Base-by-base conservation (phyloP, 2,113 vertebrate genomes). In the Scatophagus argus region DNA sequence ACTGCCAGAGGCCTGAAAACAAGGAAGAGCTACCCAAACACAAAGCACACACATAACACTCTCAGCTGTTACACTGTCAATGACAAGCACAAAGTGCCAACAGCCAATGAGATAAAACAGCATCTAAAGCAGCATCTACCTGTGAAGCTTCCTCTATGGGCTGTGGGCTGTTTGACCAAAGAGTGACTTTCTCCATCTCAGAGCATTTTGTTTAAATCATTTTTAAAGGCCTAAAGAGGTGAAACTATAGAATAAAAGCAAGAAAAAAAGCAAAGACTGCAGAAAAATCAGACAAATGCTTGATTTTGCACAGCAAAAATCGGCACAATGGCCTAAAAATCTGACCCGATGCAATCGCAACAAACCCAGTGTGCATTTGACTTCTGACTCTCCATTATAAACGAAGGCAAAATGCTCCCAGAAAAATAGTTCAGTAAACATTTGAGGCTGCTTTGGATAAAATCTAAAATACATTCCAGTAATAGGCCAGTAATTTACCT, bases 1-100 rank as follows among this genome's bases (percentile, higher is more conserved):
- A 61, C 29, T 62, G 31, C 71, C 65, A 32, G 29, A 81, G 64
- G 61, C 44, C 84, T 83, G 51, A 49, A 64, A 74, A 79, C 60
- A 39, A 69, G 36, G 56, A 51, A 38, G 39, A 43, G 34, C 64
- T 47, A 68, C 59, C 44, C 36, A 36, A 71, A 58, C 47, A 70
- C 32, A 54, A 79, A 71, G 51, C 56, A 52, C 29, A 34, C 31
- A 34, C 8, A 8, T 63, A 56, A 70, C 55, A 85, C 62, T 64
- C 70, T 34, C 51, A 49, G 36, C 72, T 41, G 29, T 59, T 19
- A 31, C 23, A 58, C 59, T 62, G 46, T 39, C 4, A 38, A 27
- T 36, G 25, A 61, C 44, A 63, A 14, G 1, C 12, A 8, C 56
- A 31, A 44, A 12, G 12, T 31, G 43, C 10, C 16, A 31, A 65